Percentiles rank a stretch among this genome's conserved stretches.
Conservation (phyloP, 2,888 invertebrate species). For the Heliconius erato region DNA sequence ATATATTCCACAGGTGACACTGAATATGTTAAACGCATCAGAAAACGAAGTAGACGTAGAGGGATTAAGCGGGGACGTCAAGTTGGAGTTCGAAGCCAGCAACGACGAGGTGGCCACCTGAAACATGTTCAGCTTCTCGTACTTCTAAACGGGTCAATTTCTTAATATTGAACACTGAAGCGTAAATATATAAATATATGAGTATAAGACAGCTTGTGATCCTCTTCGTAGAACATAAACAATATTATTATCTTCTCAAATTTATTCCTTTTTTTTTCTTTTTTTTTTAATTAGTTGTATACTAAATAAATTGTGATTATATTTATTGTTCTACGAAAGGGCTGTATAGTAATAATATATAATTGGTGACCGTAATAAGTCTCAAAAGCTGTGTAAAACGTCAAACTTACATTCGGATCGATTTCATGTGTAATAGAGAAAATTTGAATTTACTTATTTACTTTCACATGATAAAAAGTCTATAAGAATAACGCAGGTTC, state of each 20-base stretch:
- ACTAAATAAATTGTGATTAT: too few relatives aligned
- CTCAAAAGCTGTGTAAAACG: background rate
- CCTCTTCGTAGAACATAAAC: background rate
- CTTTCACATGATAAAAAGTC: background rate
- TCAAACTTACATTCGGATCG: background rate
- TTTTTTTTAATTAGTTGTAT: background rate
- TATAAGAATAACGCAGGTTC: background rate
- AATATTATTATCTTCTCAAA: background rate
- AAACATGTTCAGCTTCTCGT: constrained; percentile 67
- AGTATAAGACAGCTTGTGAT: background rate
- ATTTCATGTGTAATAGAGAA: background rate
- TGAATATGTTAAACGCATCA: constrained; percentile 96
- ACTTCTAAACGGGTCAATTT: constrained; percentile 39
- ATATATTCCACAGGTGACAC: constrained; percentile 87
- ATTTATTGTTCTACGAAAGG: background rate
- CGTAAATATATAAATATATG: constrained; percentile 7
- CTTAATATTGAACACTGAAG: constrained; percentile 17
- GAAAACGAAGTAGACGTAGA: constrained; percentile 96
- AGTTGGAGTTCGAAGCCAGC: constrained; percentile 91
- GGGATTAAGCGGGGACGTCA: constrained; percentile 91
- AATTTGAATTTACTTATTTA: background rate
- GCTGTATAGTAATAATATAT: background rate
- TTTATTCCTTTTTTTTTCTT: background rate
- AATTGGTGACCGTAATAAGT: background rate
- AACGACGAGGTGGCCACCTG: constrained; percentile 91